Percentiles rank a stretch among this genome's conserved stretches.
Conservation (phyloP, 1,140 invertebrate species). For the Rhyzopertha dominica region DNA sequence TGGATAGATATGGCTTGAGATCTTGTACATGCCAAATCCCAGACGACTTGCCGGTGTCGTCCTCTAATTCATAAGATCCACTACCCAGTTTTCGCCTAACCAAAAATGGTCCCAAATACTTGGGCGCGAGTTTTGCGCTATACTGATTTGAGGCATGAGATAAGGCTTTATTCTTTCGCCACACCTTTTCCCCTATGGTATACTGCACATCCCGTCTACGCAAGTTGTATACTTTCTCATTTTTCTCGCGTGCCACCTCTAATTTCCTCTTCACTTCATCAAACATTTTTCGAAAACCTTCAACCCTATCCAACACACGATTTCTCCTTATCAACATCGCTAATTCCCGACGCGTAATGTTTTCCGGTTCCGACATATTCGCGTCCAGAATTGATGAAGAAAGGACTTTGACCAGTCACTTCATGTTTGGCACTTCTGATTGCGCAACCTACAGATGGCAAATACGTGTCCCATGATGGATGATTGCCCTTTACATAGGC, state of each 20-base stretch:
- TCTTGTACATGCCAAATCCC: constrained; percentile 10
- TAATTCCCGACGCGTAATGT: no score
- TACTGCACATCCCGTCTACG: constrained; percentile 6
- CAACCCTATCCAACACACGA: no score
- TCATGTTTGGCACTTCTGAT: no score
- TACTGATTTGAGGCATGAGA: constrained; percentile 16
- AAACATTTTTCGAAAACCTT: constrained; percentile 6
- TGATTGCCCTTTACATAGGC: no score
- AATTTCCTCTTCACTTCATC: constrained; percentile 1
- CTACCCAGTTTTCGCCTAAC: constrained; percentile 9
- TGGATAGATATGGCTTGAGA: no score
- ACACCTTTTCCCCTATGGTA: constrained; percentile 6
- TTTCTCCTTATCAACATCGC: no score
- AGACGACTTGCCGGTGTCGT: background rate
- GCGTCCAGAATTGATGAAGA: no score
- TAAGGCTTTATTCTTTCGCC: constrained; percentile 9
- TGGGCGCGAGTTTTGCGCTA: constrained; percentile 13
- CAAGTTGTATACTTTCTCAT: constrained; percentile 9
- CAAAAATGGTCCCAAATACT: constrained; percentile 12
- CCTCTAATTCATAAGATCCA: constrained; percentile 10
- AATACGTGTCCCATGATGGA: no score
- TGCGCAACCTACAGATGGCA: no score
- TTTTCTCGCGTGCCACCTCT: constrained; percentile 2
- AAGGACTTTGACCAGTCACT: no score
- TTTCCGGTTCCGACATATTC: no score